Evolutionary conservation across 2,888 invertebrate genomes (phyloP), one percentile per base, ranked within the genome.

Genomic region (Panorpa germanica): DNA sequence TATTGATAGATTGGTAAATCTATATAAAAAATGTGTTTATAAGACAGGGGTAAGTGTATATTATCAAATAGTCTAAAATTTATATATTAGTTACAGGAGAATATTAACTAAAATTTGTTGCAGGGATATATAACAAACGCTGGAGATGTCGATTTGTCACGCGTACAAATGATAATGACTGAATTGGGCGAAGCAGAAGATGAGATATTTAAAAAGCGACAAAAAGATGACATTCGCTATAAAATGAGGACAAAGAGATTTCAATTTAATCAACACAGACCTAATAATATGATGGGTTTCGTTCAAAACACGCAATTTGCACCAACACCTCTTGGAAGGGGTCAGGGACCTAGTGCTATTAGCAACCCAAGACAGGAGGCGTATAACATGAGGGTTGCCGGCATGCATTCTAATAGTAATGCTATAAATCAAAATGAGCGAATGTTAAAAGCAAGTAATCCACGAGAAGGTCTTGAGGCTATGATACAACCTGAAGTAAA

Each of bases 141-240:
- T 21, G 98, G 98, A 0, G 76, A 86, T 41, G 93, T 96, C 8
- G 77, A 88, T 50, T 63, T 96, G 34, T 78, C 82, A 42, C 65
- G 95, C 24, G 95, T 96, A 5, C 95, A 98, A 55, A 59, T 93
- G 41, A 95, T 98, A 31, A 74, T 98, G 76, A 69, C 72, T 16
- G 88, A 95, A 48, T 62, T 99, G 27, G 98, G 96, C 0, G 71
- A 76, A 48, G 76, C 75, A 17, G 98, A 98, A 52, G 96, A 99
- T 60, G 82, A 90, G 57, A 98, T 99, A 48, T 99, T 98, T 55
- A 82, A 82, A 50, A 74, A 76, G 28, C 59, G 98, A 13, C 88
- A 95, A 52, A 68, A 78, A 45, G 78, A 73, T 42, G 93, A 95
- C 48, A 48, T 81, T 35, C 65, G 69, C 42, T 91, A 83, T 50